Evolutionary conservation across 92 coral and sea anemone genomes (phyloP), one percentile per base, ranked within the genome.

Genomic region (Umimayanthus kanabou): DNA sequence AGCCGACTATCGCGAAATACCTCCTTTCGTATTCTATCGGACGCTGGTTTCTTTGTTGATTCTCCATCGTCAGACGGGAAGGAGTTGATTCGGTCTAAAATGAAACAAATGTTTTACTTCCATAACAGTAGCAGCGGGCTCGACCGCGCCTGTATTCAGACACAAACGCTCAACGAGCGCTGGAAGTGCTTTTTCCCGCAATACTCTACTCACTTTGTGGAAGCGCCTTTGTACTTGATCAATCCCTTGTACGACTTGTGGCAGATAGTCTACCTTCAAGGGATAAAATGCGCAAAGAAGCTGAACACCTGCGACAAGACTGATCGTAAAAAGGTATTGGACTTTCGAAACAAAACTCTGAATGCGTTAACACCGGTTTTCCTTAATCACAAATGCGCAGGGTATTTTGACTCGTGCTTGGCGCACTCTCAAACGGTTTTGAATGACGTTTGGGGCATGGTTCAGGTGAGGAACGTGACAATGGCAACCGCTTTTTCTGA

Each of bases 141-240:
- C 4, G 14, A 53, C 58, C 58, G 58, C 20, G 58, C 18, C 4
- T 53, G 58, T 53, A 4, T 53, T 53, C 58, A 9, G 58, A 18
- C 58, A 53, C 58, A 53, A 13, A 53, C 58, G 18, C 16, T 53
- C 14, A 13, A 53, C 11, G 58, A 53, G 58, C 3, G 18, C 16
- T 53, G 58, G 58, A 53, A 53, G 22, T 90, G 92, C 58, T 18
- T 90, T 39, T 90, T 90, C 37, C 87, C 92, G 3, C 90, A 90
- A 25, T 73, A 73, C 42, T 86, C 86, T 22, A 47, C 85, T 9
- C 84, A 80, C 9, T 90, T 79, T 23, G 71, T 87, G 43, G 9
- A 33, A 6, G 80, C 88, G 30, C 58, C 58, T 53, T 53, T 53
- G 58, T 53, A 53, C 20, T 15, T 53, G 20, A 15, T 53, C 58